Base-by-base conservation (phyloP, 2,113 vertebrate genomes). In the Saguinus imperator region DNA sequence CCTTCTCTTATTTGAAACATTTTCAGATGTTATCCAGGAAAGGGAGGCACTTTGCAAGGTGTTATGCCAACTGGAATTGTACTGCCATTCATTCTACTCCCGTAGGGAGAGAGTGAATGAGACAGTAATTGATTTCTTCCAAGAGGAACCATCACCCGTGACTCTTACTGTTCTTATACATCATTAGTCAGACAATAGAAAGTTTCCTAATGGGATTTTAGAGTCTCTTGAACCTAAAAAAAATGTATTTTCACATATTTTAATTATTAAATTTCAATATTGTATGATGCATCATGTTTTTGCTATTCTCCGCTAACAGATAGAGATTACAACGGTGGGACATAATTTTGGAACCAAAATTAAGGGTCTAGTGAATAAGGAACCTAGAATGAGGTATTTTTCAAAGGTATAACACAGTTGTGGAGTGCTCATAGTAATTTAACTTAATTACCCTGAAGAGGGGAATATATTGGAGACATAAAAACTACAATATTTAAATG, bases 71-170 rank as follows among this genome's bases (percentile, higher is more conserved):
- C 21, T 95, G 61, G 27, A 95, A 94, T 86, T 83, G 40, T 64
- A 68, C 50, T 95, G 52, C 9, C 77, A 57, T 94, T 90, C 68
- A 77, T 79, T 66, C 10, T 79, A 10, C 77, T 95, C 84, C 70
- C 94, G n/a, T 5, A 35, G 87, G 89, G 45, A 79, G 3, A 87
- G 3, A 43, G 40, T 76, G 32, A 70, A 95, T 84, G 89, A 95
- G 64, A 89, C 84, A 94, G 61, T 93, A 97, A 97, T 95, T 95
- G 83, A 97, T 97, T 97, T 97, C 83, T 89, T 95, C 94, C 25
- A 52, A 89, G 76, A 81, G 50, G 32, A 96, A 61, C 43, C 83
- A 52, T 91, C 91, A 91, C 89, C 94, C 76, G 7, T 89, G 76
- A 87, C 55, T 87, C 83, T 87, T 57, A 52, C 50, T 94, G 43